Conservation (phyloP, 2,888 invertebrate genomes). For the Stictocephala bisonia region DNA sequence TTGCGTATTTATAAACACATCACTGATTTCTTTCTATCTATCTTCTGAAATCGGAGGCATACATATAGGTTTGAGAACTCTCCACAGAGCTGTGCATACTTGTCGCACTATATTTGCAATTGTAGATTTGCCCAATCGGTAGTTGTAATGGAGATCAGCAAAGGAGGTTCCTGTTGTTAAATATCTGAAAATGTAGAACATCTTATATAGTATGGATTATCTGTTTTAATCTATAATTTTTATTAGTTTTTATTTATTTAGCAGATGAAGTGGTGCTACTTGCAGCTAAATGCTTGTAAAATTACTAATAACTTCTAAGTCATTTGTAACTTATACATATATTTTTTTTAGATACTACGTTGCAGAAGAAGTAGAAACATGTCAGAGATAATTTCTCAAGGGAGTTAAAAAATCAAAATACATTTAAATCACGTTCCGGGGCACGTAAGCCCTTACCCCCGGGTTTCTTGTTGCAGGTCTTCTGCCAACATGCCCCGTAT, state of each 20-base stretch:
- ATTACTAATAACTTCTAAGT: neutral
- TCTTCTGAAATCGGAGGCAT: slow-evolving; percentile 49
- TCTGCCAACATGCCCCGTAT: no score
- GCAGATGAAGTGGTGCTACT: neutral
- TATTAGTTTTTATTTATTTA: neutral
- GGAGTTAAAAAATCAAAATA: neutral
- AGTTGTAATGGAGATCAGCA: slow-evolving; percentile 7
- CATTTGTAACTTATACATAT: neutral
- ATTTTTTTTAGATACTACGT: neutral
- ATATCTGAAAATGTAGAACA: slow-evolving; percentile 9
- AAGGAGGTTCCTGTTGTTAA: slow-evolving; percentile 2
- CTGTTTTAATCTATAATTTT: no score
- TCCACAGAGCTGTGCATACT: slow-evolving; percentile 54
- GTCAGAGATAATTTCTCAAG: neutral
- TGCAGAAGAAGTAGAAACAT: neutral
- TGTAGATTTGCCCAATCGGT: slow-evolving; percentile 53
- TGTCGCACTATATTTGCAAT: slow-evolving; percentile 52
- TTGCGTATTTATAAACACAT: slow-evolving; percentile 57
- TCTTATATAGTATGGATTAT: no score
- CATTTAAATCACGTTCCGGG: neutral
- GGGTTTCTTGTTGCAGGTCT: no score
- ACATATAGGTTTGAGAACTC: slow-evolving; percentile 49
- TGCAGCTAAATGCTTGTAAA: no score
- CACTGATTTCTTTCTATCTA: slow-evolving; percentile 55
- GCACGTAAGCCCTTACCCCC: no score